Conservation (phyloP, 2,888 invertebrate species). For the Aphelenchoides bicaudatus region DNA sequence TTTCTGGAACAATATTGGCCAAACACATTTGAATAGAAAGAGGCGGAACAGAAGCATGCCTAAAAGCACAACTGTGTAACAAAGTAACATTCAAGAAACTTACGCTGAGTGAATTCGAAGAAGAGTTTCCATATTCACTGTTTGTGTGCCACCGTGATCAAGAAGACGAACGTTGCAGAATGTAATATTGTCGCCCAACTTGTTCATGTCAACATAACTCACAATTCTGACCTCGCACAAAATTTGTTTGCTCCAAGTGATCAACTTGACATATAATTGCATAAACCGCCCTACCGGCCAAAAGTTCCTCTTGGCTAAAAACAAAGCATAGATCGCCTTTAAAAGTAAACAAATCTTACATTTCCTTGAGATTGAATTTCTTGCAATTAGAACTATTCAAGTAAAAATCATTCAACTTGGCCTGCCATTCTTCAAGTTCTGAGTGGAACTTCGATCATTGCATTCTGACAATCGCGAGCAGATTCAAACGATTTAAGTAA, state of each 20-base stretch:
- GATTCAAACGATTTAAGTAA: background rate
- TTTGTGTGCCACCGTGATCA: slow-evolving; percentile 7
- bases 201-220: slow-evolving; percentile 5
- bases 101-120: slow-evolving; percentile 12
- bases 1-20: background rate
- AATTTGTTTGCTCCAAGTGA: slow-evolving; percentile 1
- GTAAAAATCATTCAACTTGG: slow-evolving; percentile 14
- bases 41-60: background rate
- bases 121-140: background rate
- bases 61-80: background rate
- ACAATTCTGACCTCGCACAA: slow-evolving; percentile 1
- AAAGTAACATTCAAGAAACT: background rate
- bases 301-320: background rate
- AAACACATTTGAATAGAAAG: background rate
- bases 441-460: slow-evolving; percentile 5
- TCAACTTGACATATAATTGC: background rate
- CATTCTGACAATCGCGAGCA: background rate
- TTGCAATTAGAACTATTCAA: slow-evolving; percentile 9
- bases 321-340: background rate
- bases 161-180: slow-evolving; percentile 9
- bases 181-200: background rate
- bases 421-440: slow-evolving; percentile 10
- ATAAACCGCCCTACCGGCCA: background rate
- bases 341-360: background rate
- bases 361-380: background rate